Percentiles rank a stretch among this genome's conserved stretches.
Evolutionary conservation across 1,140 invertebrate species (phyloP).

Genomic region (Megalopta genalis): DNA sequence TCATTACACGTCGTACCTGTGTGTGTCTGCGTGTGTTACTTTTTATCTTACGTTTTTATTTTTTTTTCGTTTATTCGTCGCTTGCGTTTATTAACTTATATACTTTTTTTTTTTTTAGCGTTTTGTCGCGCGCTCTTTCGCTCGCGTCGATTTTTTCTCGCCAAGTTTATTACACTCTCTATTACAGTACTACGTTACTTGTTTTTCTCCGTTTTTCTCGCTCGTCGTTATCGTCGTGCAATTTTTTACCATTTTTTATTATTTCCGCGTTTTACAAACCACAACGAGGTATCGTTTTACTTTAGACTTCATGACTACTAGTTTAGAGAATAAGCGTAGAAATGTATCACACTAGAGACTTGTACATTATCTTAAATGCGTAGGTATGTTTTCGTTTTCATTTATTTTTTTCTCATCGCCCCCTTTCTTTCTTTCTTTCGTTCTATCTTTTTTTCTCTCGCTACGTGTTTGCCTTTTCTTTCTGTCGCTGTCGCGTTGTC

Average conservation of each 20-base stretch:
- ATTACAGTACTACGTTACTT: neutral
- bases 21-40: no score
- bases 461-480: no score
- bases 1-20: no score
- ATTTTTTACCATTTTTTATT: neutral
- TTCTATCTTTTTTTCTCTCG: slow-evolving; percentile 11
- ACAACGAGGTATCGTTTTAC: slow-evolving; percentile 62
- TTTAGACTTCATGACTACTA: slow-evolving; percentile 71
- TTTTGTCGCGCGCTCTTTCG: slow-evolving; percentile 8
- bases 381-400: slow-evolving; percentile 61
- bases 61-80: slow-evolving; percentile 9
- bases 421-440: slow-evolving; percentile 30
- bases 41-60: slow-evolving; percentile 7
- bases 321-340: slow-evolving; percentile 74
- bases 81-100: neutral
- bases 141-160: neutral
- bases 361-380: slow-evolving; percentile 74
- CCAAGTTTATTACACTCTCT: neutral
- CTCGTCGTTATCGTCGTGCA: no score
- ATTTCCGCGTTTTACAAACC: slow-evolving; percentile 51
- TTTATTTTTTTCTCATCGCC: slow-evolving; percentile 35
- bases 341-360: slow-evolving; percentile 76
- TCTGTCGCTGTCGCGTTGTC: neutral
- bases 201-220: neutral
- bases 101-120: slow-evolving; percentile 4